Conservation (phyloP, 2,888 invertebrate species). For the Cloeon dipterum region DNA sequence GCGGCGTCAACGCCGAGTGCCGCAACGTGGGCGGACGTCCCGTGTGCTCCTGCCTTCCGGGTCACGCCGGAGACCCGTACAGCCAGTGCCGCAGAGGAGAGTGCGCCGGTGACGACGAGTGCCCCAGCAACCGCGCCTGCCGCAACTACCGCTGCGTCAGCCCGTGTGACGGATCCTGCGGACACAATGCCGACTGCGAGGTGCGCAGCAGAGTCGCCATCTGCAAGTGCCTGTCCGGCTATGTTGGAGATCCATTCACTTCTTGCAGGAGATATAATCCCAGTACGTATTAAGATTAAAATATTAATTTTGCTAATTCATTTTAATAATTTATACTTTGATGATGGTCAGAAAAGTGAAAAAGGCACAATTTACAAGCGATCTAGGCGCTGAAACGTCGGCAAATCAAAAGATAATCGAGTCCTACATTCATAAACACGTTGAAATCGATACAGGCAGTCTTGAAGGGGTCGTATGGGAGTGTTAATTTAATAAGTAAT, state of each 20-base stretch:
- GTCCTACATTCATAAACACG: too few species aligned
- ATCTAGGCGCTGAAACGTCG: too few species aligned
- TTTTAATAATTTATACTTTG: too few species aligned
- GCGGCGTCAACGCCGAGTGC: slow-evolving; percentile 59
- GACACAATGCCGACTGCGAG: slow-evolving; percentile 50
- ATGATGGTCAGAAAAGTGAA: too few species aligned
- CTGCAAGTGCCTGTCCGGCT: slow-evolving; percentile 54
- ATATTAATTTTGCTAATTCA: too few species aligned
- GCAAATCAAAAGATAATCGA: too few species aligned
- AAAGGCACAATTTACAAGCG: too few species aligned
- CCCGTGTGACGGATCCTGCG: slow-evolving; percentile 55
- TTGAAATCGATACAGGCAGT: too few species aligned
- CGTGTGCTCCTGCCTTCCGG: slow-evolving; percentile 56
- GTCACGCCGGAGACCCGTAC: slow-evolving; percentile 59
- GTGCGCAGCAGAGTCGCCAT: slow-evolving; percentile 52
- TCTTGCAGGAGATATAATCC: slow-evolving; percentile 50
- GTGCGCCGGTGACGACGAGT: slow-evolving; percentile 33
- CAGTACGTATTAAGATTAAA: slow-evolving; percentile 33
- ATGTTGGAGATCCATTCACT: slow-evolving; percentile 53
- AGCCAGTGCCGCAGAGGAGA: slow-evolving; percentile 43
- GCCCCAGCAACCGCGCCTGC: slow-evolving; percentile 44
- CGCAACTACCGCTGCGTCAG: slow-evolving; percentile 54
- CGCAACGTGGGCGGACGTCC: slow-evolving; percentile 52
- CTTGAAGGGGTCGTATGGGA: too few species aligned
- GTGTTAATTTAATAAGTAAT: too few species aligned